Evolutionary conservation across 35 echinoderm and acorn worm species (phyloP), one percentile per base, ranked within the genome.

Genomic region (Eucidaris tribuloides): DNA sequence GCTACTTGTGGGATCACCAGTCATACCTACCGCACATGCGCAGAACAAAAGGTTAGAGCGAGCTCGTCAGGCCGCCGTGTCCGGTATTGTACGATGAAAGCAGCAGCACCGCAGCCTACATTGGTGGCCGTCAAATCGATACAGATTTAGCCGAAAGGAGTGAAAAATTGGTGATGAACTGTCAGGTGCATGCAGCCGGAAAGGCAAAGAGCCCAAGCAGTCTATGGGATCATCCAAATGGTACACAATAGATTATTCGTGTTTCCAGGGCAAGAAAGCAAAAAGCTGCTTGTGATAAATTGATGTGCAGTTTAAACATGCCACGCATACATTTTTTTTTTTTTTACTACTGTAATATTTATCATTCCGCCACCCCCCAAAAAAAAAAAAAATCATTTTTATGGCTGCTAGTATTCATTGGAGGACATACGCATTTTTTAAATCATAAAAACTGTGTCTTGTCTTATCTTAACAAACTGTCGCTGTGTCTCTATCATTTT

Each of bases 201-300:
- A 85, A 74, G 68, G 46, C 80, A 38, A 61, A 45, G 30, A 76
- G 74, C 45, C 81, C 80, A 9, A 24, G 87, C 13, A 62, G 88
- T 37, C 91, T 70, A 0, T 89, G 86, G 92, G 68, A 83, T 20
- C 84, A 33, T 61, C 82, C 82, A n/a, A 62, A 33, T 31, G 85
- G 5, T 74, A 88, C 5, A 85, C 84, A 43, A 72, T 83, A 18
- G 91, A 93, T 56, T 92, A 84, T 84, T 79, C 85, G 2, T 85
- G 91, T 52, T 76, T 85, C 42, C 71, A 84, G 11, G 42, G 76
- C 35, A 81, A 74, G 4, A 57, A n/a, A n/a, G n/a, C n/a, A n/a
- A 80, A n/a, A 84, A 88, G 91, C 87, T 89, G 60, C 35, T 94
- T 19, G 70, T 94, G 3, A 49, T 94, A 1, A n/a, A 74, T 94